phyloP scores from a whole-genome alignment of 2,113 vertebrate genomes.

The Argyrosomus japonicus region DNA sequence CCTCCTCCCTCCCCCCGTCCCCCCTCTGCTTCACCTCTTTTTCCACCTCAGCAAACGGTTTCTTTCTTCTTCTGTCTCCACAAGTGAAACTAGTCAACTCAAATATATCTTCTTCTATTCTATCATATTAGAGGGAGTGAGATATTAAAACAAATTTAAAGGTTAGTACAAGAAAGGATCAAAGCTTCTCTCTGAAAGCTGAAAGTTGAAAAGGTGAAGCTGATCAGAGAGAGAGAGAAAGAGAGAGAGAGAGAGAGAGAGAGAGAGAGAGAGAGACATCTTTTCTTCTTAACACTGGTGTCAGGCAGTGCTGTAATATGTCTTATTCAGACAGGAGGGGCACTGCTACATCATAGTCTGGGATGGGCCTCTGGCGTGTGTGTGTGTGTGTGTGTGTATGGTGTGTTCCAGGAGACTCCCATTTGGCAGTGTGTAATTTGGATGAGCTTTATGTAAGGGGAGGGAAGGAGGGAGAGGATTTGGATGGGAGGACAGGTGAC shows the following conservation, averaged over 20 bases:
- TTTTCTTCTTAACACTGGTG: conserved; percentile 34
- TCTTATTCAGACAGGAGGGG: conserved; percentile 66
- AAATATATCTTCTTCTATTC: not conserved
- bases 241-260: conserved; percentile 16
- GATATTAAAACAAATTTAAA: conserved; percentile 27
- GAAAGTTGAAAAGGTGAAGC: conserved; percentile 34
- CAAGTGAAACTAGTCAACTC: conserved; percentile 15
- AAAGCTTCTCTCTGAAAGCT: conserved; percentile 5
- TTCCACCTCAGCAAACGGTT: not conserved
- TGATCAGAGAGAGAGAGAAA: conserved; percentile 22
- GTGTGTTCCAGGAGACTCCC: conserved; percentile 71
- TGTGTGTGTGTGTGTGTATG: conserved; percentile 39
- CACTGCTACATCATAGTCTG: conserved; percentile 70
- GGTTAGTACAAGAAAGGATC: conserved; percentile 32
- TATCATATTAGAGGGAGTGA: not conserved
- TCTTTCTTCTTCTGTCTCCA: not conserved
- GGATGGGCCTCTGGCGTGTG: conserved; percentile 36
- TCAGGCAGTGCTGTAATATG: conserved; percentile 53
- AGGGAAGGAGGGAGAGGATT: conserved; percentile 27
- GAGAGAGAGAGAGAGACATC: conserved; percentile 19
- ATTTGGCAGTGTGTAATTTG: conserved; percentile 70
- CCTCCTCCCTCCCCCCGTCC: not conserved
- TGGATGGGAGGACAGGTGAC: conserved; percentile 57
- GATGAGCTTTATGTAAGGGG: conserved; percentile 47
- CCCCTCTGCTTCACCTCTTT: not conserved